Evolutionary conservation across 2,797 vertebrate species (phyloP).

Genomic region (Synanceia verrucosa): DNA sequence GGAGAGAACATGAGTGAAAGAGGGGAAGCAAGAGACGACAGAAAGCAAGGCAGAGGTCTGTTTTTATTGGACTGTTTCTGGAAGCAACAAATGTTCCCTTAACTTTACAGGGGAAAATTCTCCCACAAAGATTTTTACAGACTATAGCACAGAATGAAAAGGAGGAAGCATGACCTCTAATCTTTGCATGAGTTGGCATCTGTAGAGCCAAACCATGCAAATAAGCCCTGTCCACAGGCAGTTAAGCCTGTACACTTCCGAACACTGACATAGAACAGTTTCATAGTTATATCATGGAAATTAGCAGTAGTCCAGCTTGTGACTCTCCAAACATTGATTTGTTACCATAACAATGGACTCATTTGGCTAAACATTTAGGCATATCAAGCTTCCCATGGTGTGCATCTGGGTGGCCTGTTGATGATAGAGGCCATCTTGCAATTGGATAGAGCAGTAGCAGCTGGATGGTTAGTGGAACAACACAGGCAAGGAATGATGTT

Average conservation of each 20-base stretch:
- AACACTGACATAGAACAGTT: conserved; percentile 27
- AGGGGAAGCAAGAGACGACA: conserved; percentile 42
- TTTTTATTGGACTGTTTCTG: conserved; percentile 74
- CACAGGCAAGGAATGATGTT: neutral
- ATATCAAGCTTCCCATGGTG: conserved; percentile 13
- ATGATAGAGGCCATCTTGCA: conserved; percentile 8
- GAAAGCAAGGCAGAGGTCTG: conserved; percentile 51
- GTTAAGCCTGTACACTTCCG: neutral
- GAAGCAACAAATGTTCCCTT: conserved; percentile 74
- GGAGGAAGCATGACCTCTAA: conserved; percentile 3
- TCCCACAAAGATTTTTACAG: conserved; percentile 66
- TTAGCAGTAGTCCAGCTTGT: conserved; percentile 20
- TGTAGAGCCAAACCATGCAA: conserved; percentile 35
- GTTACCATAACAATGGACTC: conserved; percentile 37
- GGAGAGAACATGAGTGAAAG: conserved; percentile 6
- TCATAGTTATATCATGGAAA: conserved; percentile 44
- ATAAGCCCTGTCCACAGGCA: neutral
- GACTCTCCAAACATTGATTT: conserved; percentile 25
- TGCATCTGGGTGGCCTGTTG: neutral
- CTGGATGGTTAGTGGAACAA: neutral
- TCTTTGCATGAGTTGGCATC: conserved; percentile 14
- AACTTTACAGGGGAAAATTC: conserved; percentile 59
- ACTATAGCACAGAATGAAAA: conserved; percentile 9
- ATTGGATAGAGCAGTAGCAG: neutral
- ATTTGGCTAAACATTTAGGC: conserved; percentile 35